Evolutionary conservation across 2,888 invertebrate genomes (phyloP).

Genomic region (Schizotus pectinicornis): DNA sequence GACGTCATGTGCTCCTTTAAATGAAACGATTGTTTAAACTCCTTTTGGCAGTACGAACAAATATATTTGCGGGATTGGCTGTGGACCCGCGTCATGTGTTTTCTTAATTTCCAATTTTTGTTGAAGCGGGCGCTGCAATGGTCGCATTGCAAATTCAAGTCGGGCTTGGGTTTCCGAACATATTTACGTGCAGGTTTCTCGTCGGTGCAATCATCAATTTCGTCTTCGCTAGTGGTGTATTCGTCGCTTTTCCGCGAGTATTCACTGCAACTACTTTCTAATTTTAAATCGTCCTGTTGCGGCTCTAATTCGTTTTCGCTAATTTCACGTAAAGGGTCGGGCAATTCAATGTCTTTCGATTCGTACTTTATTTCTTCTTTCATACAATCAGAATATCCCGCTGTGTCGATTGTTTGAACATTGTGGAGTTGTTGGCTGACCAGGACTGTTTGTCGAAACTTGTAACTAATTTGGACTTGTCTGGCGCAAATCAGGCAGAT

Average conservation of each 20-base stretch:
- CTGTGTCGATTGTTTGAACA: background rate
- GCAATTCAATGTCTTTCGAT: background rate
- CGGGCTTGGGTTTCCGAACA: slow-evolving; percentile 4
- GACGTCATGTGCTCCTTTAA: slow-evolving; percentile 48
- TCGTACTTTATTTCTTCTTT: background rate
- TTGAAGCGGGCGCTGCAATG: slow-evolving; percentile 39
- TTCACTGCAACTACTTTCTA: background rate
- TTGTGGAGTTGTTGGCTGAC: slow-evolving; percentile 36
- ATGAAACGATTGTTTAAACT: slow-evolving; percentile 48
- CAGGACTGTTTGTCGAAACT: slow-evolving; percentile 42
- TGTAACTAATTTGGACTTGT: slow-evolving; percentile 37
- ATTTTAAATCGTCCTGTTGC: background rate
- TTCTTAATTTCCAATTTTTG: slow-evolving; percentile 42
- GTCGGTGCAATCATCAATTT: background rate
- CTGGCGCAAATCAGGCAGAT: slow-evolving; percentile 40
- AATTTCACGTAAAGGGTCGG: too few relatives aligned
- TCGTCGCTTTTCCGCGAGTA: background rate
- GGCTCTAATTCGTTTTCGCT: too few relatives aligned
- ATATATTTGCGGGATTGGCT: slow-evolving; percentile 35
- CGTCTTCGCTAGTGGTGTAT: background rate
- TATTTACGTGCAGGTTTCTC: background rate
- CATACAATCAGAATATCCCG: background rate
- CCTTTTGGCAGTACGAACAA: slow-evolving; percentile 38
- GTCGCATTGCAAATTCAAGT: slow-evolving; percentile 34
- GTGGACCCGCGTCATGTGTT: slow-evolving; percentile 43